A percentile compares a stretch with the other conserved stretches of the same genome.
Conservation (phyloP, 1,140 invertebrate genomes). For the Neodiprion fabricii region DNA sequence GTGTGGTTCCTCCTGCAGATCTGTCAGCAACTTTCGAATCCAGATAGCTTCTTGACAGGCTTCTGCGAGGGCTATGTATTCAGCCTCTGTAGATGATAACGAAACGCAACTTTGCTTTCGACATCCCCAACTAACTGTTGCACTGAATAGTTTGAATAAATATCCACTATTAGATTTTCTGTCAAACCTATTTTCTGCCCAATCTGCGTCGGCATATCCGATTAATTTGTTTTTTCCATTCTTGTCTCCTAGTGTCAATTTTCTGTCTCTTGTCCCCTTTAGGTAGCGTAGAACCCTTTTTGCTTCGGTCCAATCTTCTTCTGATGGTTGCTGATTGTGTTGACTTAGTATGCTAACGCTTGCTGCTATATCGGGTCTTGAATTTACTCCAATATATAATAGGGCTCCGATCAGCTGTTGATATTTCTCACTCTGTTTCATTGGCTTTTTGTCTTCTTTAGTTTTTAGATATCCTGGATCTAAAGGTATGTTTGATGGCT, state of each 20-base stretch:
- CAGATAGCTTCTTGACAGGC: slow-evolving; percentile 31
- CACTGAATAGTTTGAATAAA: slow-evolving; percentile 26
- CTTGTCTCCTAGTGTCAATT: slow-evolving; percentile 17
- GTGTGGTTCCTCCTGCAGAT: slow-evolving; percentile 19
- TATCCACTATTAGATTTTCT: slow-evolving; percentile 36
- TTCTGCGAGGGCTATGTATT: slow-evolving; percentile 30
- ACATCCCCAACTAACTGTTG: slow-evolving; percentile 28
- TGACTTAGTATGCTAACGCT: slow-evolving; percentile 44
- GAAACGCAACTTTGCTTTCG: slow-evolving; percentile 29
- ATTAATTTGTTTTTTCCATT: slow-evolving; percentile 9
- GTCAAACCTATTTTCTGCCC: slow-evolving; percentile 24
- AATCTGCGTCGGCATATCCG: slow-evolving; percentile 32
- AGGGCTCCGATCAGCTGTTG: slow-evolving; percentile 46
- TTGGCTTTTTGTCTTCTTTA: slow-evolving; percentile 4
- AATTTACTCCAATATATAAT: slow-evolving; percentile 44
- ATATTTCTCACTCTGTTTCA: slow-evolving; percentile 26
- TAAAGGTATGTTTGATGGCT: slow-evolving; percentile 15
- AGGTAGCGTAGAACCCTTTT: slow-evolving; percentile 34
- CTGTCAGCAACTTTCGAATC: slow-evolving; percentile 26
- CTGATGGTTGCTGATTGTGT: slow-evolving; percentile 33
- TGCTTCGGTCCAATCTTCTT: slow-evolving; percentile 19
- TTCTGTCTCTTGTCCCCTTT: slow-evolving; percentile 26
- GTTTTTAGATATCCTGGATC: slow-evolving; percentile 21
- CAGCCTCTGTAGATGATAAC: slow-evolving; percentile 36
- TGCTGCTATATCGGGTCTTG: slow-evolving; percentile 49